phyloP scores from a whole-genome alignment of 2,113 vertebrate species.

The Paramisgurnus dabryanus region DNA sequence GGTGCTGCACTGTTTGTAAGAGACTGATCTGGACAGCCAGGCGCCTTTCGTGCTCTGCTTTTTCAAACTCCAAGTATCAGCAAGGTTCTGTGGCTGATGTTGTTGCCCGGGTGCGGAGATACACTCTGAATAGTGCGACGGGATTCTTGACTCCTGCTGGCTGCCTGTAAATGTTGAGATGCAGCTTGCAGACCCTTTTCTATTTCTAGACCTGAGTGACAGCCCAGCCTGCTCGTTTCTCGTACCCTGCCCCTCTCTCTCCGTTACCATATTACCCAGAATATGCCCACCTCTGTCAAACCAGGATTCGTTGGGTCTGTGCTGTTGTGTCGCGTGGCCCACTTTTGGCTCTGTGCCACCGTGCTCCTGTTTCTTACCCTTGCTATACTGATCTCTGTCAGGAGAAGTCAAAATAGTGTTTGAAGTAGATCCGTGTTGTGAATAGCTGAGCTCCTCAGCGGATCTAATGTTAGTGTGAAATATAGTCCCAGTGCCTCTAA shows the following conservation, averaged over 20 bases:
- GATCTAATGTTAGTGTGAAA: slow-evolving; percentile 34
- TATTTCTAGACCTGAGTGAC: slow-evolving; percentile 74
- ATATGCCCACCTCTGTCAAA: slow-evolving; percentile 25
- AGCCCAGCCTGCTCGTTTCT: slow-evolving; percentile 68
- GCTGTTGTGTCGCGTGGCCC: slow-evolving; percentile 19
- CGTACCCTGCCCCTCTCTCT: slow-evolving; percentile 44
- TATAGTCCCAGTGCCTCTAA: not conserved
- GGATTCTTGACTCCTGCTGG: slow-evolving; percentile 59
- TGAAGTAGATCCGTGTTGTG: slow-evolving; percentile 19
- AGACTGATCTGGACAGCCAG: slow-evolving; percentile 33
- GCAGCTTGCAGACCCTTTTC: slow-evolving; percentile 60
- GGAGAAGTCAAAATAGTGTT: slow-evolving; percentile 39
- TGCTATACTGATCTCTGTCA: slow-evolving; percentile 24
- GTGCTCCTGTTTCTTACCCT: slow-evolving; percentile 9
- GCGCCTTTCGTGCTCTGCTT: slow-evolving; percentile 46
- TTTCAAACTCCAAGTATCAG: slow-evolving; percentile 35
- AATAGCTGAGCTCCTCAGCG: slow-evolving; percentile 4
- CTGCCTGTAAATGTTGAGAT: slow-evolving; percentile 63
- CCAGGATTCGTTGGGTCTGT: slow-evolving; percentile 30
- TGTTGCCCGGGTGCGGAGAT: slow-evolving; percentile 54
- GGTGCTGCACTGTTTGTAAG: slow-evolving; percentile 20
- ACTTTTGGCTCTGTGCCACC: slow-evolving; percentile 30
- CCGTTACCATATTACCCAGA: slow-evolving; percentile 13
- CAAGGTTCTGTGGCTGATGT: slow-evolving; percentile 49
- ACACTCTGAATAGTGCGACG: slow-evolving; percentile 55